phyloP scores from a whole-genome alignment of 30 jellyfish, hydroid and myxozoan genomes.

The Catostylus mosaicus region DNA sequence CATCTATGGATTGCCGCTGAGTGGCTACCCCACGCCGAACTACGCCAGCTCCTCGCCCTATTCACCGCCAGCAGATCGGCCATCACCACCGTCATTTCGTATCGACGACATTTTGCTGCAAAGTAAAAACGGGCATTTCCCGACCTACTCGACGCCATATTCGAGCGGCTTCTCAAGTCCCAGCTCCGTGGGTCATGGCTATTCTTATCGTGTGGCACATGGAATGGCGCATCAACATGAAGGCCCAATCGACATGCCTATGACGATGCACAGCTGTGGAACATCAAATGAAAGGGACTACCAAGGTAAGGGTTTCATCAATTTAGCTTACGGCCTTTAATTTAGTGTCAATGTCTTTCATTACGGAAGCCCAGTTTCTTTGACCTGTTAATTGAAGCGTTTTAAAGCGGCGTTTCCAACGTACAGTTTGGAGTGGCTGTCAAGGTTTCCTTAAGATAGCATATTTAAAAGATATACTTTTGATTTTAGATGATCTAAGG shows the following conservation, averaged over 20 bases:
- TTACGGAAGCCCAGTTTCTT: too few species aligned
- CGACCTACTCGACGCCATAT: slow-evolving; percentile 47
- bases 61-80: slow-evolving; percentile 73
- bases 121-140: slow-evolving; percentile 62
- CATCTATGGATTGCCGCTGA: slow-evolving; percentile 34
- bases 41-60: slow-evolving; percentile 61
- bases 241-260: slow-evolving; percentile 49
- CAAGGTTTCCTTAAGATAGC: too few species aligned
- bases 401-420: too few species aligned
- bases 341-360: too few species aligned
- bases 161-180: slow-evolving; percentile 56
- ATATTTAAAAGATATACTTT: too few species aligned
- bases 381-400: too few species aligned
- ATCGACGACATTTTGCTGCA: slow-evolving; percentile 85
- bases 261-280: slow-evolving; percentile 63
- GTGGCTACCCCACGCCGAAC: slow-evolving; percentile 32
- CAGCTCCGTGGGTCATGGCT: slow-evolving; percentile 30
- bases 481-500: too few species aligned
- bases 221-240: slow-evolving; percentile 72
- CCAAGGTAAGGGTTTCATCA: slow-evolving; percentile 73
- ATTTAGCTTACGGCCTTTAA: too few species aligned
- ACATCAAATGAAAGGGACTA: slow-evolving; percentile 62
- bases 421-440: too few species aligned
- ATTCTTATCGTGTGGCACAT: slow-evolving; percentile 61
- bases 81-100: slow-evolving; percentile 84